A percentile compares a stretch with the other conserved stretches of the same genome.
These are phyloP conservation scores for Sturmia bella DNA, from an alignment of 2,888 invertebrate species.

Conservation along the genomic window DNA sequence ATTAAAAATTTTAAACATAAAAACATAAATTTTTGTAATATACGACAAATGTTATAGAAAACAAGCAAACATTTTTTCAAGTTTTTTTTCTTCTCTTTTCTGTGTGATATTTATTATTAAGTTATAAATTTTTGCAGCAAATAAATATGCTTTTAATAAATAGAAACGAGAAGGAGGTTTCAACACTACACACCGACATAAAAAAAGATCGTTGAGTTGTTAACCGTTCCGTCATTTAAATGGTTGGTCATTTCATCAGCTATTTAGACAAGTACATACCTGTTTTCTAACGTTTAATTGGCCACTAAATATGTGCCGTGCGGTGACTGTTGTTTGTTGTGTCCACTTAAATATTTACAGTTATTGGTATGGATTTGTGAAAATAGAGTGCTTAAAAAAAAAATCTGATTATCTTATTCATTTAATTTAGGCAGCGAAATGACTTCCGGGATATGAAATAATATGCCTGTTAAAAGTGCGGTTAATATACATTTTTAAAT, in stretches of 20 bases:
- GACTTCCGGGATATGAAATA: too few relatives aligned
- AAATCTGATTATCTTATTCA: too few relatives aligned
- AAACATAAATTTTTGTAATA: constrained; percentile 59
- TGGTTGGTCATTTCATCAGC: constrained; percentile 4
- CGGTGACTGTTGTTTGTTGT: constrained; percentile 17
- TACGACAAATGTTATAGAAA: neutral
- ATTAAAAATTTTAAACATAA: constrained; percentile 60
- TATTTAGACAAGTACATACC: constrained; percentile 6
- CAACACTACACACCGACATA: constrained; percentile 37
- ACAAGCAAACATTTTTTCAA: neutral
- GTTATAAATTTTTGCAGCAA: constrained; percentile 39
- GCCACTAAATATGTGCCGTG: constrained; percentile 36
- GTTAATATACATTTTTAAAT: too few relatives aligned
- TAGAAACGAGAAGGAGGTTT: neutral
- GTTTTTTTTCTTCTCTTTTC: neutral
- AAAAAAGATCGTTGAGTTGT: constrained; percentile 18
- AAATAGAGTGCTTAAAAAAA: too few relatives aligned
- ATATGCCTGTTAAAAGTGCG: too few relatives aligned
- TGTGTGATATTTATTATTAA: constrained; percentile 33
- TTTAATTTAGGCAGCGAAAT: too few relatives aligned
- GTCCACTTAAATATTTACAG: constrained; percentile 10
- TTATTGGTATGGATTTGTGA: too few relatives aligned
- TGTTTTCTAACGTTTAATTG: constrained; percentile 22
- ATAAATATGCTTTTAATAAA: neutral
- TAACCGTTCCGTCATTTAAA: constrained; percentile 11